Evolutionary conservation across 2,888 invertebrate species (phyloP).

Genomic region (Oscheius sp.): DNA sequence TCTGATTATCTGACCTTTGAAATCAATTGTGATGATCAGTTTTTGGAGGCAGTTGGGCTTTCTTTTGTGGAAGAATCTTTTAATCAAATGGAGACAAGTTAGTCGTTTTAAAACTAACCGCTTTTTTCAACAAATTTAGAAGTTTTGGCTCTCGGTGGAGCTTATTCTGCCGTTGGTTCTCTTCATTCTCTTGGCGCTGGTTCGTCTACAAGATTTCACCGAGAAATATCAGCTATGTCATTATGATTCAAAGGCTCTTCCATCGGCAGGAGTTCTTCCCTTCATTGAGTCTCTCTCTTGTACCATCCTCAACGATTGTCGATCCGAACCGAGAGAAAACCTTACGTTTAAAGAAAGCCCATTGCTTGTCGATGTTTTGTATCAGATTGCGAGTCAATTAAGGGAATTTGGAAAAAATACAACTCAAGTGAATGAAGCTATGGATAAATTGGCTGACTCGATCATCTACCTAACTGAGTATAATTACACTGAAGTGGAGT

Average conservation of each 20-base stretch:
- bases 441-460: not conserved
- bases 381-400: not conserved
- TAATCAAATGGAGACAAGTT: slow-evolving; percentile 71
- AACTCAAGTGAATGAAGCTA: not conserved
- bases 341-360: slow-evolving; percentile 32
- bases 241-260: slow-evolving; percentile 72
- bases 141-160: slow-evolving; percentile 71
- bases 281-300: slow-evolving; percentile 70
- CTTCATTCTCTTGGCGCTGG: slow-evolving; percentile 72
- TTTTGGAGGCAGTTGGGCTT: slow-evolving; percentile 70
- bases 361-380: not conserved
- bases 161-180: slow-evolving; percentile 72
- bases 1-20: too few species aligned
- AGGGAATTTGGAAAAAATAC: not conserved
- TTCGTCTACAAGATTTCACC: slow-evolving; percentile 63
- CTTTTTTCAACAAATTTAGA: slow-evolving; percentile 34
- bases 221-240: slow-evolving; percentile 62
- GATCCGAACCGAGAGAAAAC: slow-evolving; percentile 60
- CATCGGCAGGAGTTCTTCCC: slow-evolving; percentile 72
- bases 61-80: slow-evolving; percentile 72
- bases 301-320: slow-evolving; percentile 55
- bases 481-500: not conserved
- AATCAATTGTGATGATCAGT: too few species aligned
- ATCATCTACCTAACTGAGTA: not conserved
- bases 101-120: slow-evolving; percentile 48